phyloP scores from a whole-genome alignment of 1,140 invertebrate genomes.

The Leucophenga varia region DNA sequence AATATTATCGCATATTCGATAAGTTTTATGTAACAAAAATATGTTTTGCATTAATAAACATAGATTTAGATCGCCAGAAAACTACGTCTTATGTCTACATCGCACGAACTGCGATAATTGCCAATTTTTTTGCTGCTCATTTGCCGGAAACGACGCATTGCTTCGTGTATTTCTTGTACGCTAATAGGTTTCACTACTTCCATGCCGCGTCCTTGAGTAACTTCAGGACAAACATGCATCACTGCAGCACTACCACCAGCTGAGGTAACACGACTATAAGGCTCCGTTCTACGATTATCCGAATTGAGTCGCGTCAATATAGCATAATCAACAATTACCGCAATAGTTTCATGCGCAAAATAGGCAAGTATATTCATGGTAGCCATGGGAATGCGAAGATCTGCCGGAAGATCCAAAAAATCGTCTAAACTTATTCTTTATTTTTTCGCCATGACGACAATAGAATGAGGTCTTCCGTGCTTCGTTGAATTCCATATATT shows the following conservation, averaged over 20 bases:
- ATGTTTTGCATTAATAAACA: neutral
- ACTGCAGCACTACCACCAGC: slow-evolving; percentile 48
- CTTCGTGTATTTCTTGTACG: slow-evolving; percentile 53
- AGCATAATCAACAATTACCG: slow-evolving; percentile 50
- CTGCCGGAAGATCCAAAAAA: slow-evolving; percentile 45
- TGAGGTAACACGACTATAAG: slow-evolving; percentile 48
- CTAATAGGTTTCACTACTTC: slow-evolving; percentile 53
- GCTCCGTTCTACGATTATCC: slow-evolving; percentile 43
- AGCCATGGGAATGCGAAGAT: slow-evolving; percentile 43
- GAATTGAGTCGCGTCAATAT: slow-evolving; percentile 51
- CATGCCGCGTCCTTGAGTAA: slow-evolving; percentile 50
- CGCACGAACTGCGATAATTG: slow-evolving; percentile 44
- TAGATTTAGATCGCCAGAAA: slow-evolving; percentile 46
- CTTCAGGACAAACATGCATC: slow-evolving; percentile 54
- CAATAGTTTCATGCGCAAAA: slow-evolving; percentile 52
- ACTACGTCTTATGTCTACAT: slow-evolving; percentile 41
- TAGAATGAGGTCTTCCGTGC: slow-evolving; percentile 54
- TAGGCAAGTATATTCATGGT: slow-evolving; percentile 54
- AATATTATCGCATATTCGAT: no score
- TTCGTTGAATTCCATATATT: slow-evolving; percentile 51
- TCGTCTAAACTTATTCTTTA: slow-evolving; percentile 50
- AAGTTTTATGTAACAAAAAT: no score
- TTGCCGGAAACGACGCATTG: slow-evolving; percentile 46
- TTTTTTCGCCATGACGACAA: slow-evolving; percentile 49
- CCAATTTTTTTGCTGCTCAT: slow-evolving; percentile 48